phyloP scores from a whole-genome alignment of 23 tunicate genomes.

The Phallusia fumigata region DNA sequence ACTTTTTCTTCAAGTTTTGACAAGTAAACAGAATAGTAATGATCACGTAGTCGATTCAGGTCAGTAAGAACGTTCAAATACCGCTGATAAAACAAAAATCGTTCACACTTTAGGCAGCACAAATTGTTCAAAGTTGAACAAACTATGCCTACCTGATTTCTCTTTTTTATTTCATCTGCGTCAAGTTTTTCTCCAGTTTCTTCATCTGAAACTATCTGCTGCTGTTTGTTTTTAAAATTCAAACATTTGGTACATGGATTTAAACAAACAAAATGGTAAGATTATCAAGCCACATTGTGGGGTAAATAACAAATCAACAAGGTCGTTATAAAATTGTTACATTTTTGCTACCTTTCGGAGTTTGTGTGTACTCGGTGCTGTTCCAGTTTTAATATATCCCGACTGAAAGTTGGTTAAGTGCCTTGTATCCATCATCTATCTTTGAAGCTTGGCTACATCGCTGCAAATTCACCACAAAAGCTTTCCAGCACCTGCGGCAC shows the following conservation, averaged over 20 bases:
- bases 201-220: neutral
- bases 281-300: too few species aligned
- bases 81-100: constrained; percentile 12
- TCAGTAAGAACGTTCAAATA: constrained; percentile 43
- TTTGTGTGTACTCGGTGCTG: neutral
- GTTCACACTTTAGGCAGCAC: neutral
- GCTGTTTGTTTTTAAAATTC: neutral
- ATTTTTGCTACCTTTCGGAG: too few species aligned
- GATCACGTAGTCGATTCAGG: constrained; percentile 43
- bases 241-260: too few species aligned
- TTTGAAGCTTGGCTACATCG: too few species aligned
- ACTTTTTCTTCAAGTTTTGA: constrained; percentile 63
- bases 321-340: too few species aligned
- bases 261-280: too few species aligned
- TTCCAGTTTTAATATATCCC: neutral
- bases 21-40: constrained; percentile 46
- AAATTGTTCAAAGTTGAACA: neutral
- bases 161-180: constrained; percentile 1
- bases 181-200: constrained; percentile 9
- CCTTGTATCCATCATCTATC: neutral
- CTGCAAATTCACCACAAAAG: too few species aligned
- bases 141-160: neutral
- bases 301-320: too few species aligned
- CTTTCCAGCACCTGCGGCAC: too few species aligned
- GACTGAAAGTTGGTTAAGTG: neutral